Base-by-base conservation (phyloP, 2,797 vertebrate genomes). In the Glyptemys insculpta region DNA sequence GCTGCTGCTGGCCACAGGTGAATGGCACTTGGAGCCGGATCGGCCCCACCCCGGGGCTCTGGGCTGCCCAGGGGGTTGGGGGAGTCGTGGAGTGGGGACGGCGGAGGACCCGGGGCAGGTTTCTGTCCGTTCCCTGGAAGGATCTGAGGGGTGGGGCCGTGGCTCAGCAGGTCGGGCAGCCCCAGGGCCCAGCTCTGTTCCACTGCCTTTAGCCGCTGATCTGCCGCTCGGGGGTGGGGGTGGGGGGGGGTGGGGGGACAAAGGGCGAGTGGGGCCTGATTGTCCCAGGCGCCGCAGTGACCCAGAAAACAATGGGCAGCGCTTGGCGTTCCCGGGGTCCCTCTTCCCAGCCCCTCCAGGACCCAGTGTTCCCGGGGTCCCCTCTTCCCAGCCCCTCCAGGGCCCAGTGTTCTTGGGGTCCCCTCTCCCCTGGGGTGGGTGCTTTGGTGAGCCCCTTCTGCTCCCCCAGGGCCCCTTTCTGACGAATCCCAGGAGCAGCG, bases 391-490 rank as follows among this genome's bases (percentile, higher is more conserved):
- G 59, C 59, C 31, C 59, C 29, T 5, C 59, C 59, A 1, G 5
- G 12, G 12, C 5, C 57, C 57, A 12, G 27, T 31, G 27, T n/a
- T n/a, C n/a, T 16, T 86, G 87, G 84, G 89, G 92, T 59, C 89
- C 34, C 79, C 53, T 68, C 12, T 44, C n/a, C 62, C 10, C 41
- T 53, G 79, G 83, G 57, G 74, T 85, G 62, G 9, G 52, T 37
- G 86, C 86, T 72, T 93, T n/a, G 82, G 86, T 83, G 90, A 94
- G 76, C 91, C 29, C 82, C 53, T 49, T 89, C 93, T 95, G 94
- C 16, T 19, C 34, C 29, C 29, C 29, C 12, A 10, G 57, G 6
- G 57, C n/a, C n/a, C n/a, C n/a, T n/a, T n/a, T n/a, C n/a, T n/a
- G n/a, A n/a, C n/a, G n/a, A n/a, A n/a, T n/a, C n/a, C n/a, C n/a